Conservation (phyloP, 2,113 vertebrate species). For the Cariama cristata region DNA sequence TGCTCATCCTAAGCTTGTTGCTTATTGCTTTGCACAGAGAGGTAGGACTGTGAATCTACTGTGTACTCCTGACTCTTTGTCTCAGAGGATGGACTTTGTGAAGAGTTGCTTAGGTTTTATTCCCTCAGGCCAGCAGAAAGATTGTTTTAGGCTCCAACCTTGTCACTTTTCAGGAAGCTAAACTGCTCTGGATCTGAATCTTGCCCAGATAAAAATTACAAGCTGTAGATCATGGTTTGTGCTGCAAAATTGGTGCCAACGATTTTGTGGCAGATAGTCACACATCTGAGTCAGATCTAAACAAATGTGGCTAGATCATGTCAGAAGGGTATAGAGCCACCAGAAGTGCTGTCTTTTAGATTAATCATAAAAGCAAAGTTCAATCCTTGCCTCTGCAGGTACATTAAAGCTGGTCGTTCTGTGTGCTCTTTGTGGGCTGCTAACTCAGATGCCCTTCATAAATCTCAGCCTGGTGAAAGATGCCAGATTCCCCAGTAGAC, state of each 20-base stretch:
- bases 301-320: not conserved
- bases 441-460: not conserved
- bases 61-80: not conserved
- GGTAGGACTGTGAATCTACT: not conserved
- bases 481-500: not conserved
- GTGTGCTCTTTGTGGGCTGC: not conserved
- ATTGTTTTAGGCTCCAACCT: not conserved
- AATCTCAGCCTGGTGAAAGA: conserved; percentile 27
- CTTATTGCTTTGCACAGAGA: not conserved
- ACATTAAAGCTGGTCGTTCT: not conserved
- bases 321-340: not conserved
- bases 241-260: not conserved
- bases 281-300: conserved; percentile 31
- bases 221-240: not conserved
- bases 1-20: not conserved
- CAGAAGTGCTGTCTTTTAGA: conserved; percentile 11
- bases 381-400: not conserved
- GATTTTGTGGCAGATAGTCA: not conserved
- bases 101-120: not conserved
- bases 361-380: conserved; percentile 25
- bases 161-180: not conserved
- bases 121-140: not conserved
- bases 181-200: not conserved
- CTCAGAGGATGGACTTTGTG: not conserved
- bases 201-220: not conserved